phyloP scores from a whole-genome alignment of 2,113 vertebrate species.

The Budorcas taxicolor region DNA sequence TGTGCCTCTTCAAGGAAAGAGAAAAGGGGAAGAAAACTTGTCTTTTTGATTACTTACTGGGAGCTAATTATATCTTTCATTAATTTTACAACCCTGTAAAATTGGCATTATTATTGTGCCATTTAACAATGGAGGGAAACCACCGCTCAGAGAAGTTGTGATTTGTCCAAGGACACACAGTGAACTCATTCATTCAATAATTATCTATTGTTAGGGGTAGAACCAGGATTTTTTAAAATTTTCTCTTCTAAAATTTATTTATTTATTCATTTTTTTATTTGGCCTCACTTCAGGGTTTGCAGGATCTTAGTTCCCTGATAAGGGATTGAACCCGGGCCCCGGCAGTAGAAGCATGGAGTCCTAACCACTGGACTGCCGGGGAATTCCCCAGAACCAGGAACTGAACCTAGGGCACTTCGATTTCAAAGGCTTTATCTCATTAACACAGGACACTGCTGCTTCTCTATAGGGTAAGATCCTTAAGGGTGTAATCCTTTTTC shows the following conservation, averaged over 20 bases:
- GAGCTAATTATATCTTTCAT: not conserved
- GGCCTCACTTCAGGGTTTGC: not conserved
- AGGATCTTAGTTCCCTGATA: not conserved
- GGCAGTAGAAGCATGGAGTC: accelerated
- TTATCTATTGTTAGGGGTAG: not conserved
- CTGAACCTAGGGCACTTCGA: not conserved
- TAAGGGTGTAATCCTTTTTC: not conserved
- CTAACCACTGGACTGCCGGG: not conserved
- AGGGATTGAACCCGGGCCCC: not conserved
- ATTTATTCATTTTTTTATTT: not conserved
- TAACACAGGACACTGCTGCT: not conserved
- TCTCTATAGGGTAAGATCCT: not conserved
- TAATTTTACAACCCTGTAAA: not conserved
- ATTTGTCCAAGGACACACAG: not conserved
- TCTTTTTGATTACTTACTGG: not conserved
- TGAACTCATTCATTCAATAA: not conserved
- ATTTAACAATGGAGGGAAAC: not conserved
- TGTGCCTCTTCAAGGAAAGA: not conserved
- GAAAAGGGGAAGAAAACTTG: not conserved
- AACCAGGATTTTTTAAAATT: not conserved
- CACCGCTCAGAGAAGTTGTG: not conserved
- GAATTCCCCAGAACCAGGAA: not conserved
- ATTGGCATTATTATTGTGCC: not conserved
- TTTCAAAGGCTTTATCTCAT: not conserved
- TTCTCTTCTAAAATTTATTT: not conserved